Base-by-base conservation (phyloP, 2,113 vertebrate genomes). In the Neodon shergylaensis region DNA sequence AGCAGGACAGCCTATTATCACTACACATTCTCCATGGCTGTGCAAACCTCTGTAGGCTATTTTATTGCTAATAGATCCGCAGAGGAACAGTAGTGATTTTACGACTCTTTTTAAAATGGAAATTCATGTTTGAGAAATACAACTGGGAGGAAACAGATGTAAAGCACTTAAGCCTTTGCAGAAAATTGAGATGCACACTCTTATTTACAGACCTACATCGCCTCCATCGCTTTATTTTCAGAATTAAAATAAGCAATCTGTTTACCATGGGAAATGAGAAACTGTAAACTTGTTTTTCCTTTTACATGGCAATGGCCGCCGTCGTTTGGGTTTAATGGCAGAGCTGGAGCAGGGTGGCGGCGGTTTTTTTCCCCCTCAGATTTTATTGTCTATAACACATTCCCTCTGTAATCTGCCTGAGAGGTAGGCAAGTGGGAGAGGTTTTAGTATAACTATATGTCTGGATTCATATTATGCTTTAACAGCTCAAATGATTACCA, bases 51-150 rank as follows among this genome's bases (percentile, higher is more conserved):
- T 98, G 98, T 99, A 98, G 99, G 98, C 99, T 99, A 98, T 99
- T 99, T 99, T 98, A 99, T 99, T 98, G 98, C 98, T 99, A 99
- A 99, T 99, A 99, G 99, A 99, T 99, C 99, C 99, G 98, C 98
- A 98, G 99, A 99, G 99, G 98, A 99, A 99, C 98, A 98, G 98
- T 99, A 98, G 98, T 98, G 98, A 98, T 99, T 99, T 99, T 99
- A 99, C 96, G 98, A 98, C 98, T 99, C 98, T 99, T 99, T 99
- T 99, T 98, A 99, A 99, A 99, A 99, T 99, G 98, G 98, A 99
- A 99, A 99, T 99, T 99, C 99, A 99, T 99, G 99, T 99, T 99
- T 98, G 98, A 99, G 98, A 99, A 99, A 99, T 99, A 98, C 98
- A 98, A 98, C 98, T 98, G 98, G 98, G 98, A 99, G 98, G 98